phyloP scores from a whole-genome alignment of 2,113 vertebrate species.

The Salvelinus namaycush region DNA sequence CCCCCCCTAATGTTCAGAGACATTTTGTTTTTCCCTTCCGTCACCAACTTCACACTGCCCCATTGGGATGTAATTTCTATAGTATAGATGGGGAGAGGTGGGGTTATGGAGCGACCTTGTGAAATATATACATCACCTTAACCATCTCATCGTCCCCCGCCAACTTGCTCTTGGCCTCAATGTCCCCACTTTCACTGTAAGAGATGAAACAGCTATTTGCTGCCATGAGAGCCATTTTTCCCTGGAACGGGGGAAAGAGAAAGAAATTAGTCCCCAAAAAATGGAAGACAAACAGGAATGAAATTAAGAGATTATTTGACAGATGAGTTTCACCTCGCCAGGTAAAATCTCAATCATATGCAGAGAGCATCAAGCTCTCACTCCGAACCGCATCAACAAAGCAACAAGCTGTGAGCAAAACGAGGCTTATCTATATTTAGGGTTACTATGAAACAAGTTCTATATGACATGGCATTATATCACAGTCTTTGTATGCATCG shows the following conservation, averaged over 20 bases:
- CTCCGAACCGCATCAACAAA: too few species aligned
- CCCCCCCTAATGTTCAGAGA: slow-evolving; percentile 32
- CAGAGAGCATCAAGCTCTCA: too few species aligned
- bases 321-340: too few species aligned
- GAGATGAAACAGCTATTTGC: slow-evolving; percentile 94
- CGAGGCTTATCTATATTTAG: background rate
- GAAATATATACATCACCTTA: slow-evolving; percentile 80
- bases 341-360: too few species aligned
- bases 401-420: too few species aligned
- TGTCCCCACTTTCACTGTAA: slow-evolving; percentile 93
- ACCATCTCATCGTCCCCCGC: slow-evolving; percentile 93
- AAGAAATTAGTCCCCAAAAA: background rate
- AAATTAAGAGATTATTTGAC: too few species aligned
- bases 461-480: background rate
- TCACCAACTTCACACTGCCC: slow-evolving; percentile 16
- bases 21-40: slow-evolving; percentile 1
- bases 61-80: background rate
- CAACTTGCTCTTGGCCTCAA: slow-evolving; percentile 88
- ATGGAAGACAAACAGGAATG: background rate
- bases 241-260: slow-evolving; percentile 62
- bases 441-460: background rate
- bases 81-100: background rate
- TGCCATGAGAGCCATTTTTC: slow-evolving; percentile 91
- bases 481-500: background rate
- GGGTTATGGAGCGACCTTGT: slow-evolving; percentile 21